These are phyloP conservation scores for Apocheima hispidaria DNA, from an alignment of 2,888 invertebrate species.

Conservation along the genomic window DNA sequence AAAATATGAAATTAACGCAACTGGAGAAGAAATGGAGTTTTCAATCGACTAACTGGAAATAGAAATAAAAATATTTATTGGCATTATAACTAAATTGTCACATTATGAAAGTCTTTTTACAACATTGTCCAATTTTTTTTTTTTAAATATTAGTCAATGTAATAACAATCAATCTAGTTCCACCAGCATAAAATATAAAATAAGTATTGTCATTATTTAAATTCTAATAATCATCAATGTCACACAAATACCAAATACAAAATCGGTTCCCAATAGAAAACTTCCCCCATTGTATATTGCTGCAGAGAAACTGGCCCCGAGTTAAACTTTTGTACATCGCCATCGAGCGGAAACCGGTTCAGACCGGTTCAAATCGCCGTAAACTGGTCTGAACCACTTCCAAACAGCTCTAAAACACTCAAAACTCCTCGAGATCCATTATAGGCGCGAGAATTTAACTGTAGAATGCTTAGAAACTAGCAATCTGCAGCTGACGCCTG, in stretches of 20 bases:
- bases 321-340: constrained; percentile 36
- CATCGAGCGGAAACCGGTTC: constrained; percentile 30
- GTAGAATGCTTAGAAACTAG: constrained; percentile 27
- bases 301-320: constrained; percentile 34
- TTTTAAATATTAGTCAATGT: too few species aligned
- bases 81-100: too few species aligned
- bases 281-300: constrained; percentile 29
- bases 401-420: constrained; percentile 25
- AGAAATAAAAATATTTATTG: too few species aligned
- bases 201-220: too few species aligned
- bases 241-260: constrained; percentile 9
- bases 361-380: constrained; percentile 8
- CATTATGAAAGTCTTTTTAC: too few species aligned
- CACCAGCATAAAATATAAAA: too few species aligned
- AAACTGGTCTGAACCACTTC: constrained; percentile 16
- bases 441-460: constrained; percentile 42
- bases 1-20: background rate
- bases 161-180: too few species aligned
- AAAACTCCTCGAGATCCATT: constrained; percentile 30
- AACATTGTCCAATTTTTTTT: too few species aligned
- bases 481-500: constrained; percentile 41
- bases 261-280: constrained; percentile 8
- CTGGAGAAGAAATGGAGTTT: background rate
- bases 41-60: background rate
- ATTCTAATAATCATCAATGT: too few species aligned